Conservation (phyloP, 2,888 invertebrate genomes). For the Trimorus sp. region DNA sequence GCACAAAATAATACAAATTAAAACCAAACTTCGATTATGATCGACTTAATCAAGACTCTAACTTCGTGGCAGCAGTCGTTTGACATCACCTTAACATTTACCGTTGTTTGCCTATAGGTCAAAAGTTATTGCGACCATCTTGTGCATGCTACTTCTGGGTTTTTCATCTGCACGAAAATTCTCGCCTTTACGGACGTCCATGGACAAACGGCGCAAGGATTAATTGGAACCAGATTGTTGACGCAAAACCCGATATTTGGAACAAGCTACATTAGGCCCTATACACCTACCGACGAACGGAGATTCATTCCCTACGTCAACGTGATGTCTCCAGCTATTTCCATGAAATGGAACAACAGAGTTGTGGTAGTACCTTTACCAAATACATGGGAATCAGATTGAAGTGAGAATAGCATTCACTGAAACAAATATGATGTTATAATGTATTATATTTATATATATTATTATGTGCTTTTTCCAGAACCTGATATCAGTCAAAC, state of each 20-base stretch:
- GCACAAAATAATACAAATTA: no score
- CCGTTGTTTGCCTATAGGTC: no score
- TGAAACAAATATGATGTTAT: no score
- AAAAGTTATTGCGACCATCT: conserved; percentile 21
- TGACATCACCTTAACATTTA: no score
- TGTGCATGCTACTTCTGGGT: conserved; percentile 7
- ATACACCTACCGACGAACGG: background rate
- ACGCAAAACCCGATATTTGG: conserved; percentile 11
- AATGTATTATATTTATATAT: no score
- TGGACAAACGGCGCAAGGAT: background rate
- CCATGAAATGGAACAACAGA: conserved; percentile 2
- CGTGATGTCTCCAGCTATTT: conserved; percentile 18
- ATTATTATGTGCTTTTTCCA: no score
- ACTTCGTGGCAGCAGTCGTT: no score
- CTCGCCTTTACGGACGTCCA: conserved; percentile 3
- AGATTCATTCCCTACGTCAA: background rate
- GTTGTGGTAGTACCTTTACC: conserved; percentile 11
- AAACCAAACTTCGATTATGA: no score
- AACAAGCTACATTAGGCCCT: conserved; percentile 1
- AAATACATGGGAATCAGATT: conserved; percentile 11
- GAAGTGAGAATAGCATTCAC: no score
- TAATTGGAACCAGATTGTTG: background rate
- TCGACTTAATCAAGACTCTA: no score
- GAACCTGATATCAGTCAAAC: no score
- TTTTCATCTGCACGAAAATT: conserved; percentile 6